phyloP scores from a whole-genome alignment of 1,140 invertebrate genomes.

The Trypoxylus dichotomus region DNA sequence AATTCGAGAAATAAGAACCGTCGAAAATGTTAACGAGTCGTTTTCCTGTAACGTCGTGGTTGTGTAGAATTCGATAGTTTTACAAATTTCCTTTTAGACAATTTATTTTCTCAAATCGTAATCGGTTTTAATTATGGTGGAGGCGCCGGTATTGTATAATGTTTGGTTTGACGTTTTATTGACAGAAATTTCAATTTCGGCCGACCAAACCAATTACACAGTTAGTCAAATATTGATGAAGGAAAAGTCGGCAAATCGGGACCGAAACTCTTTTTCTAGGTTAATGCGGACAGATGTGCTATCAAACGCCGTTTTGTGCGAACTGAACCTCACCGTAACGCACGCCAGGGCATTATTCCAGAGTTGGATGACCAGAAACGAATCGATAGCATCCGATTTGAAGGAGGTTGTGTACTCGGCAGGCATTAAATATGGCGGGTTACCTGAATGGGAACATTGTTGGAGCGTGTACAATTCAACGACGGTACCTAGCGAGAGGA shows the following conservation, averaged over 20 bases:
- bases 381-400: constrained; percentile 68
- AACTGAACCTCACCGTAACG: constrained; percentile 64
- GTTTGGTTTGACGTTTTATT: neutral
- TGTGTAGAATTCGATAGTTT: neutral
- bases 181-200: neutral
- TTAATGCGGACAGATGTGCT: constrained; percentile 48
- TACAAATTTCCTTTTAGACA: neutral
- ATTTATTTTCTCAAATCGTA: neutral
- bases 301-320: constrained; percentile 62
- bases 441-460: constrained; percentile 74
- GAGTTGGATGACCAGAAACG: constrained; percentile 65
- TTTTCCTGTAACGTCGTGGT: neutral
- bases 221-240: neutral
- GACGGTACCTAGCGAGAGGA: constrained; percentile 68
- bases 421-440: constrained; percentile 70
- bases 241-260: neutral
- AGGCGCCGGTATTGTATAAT: no score
- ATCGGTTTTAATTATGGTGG: no score
- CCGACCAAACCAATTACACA: neutral
- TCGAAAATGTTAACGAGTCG: neutral
- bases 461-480: constrained; percentile 71
- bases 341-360: constrained; percentile 65
- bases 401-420: constrained; percentile 74
- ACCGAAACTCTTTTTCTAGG: constrained; percentile 39
- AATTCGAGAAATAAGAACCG: neutral